Evolutionary conservation across 2,113 vertebrate genomes (phyloP), one percentile per base, ranked within the genome.

Genomic region (Brevimyrus niger): DNA sequence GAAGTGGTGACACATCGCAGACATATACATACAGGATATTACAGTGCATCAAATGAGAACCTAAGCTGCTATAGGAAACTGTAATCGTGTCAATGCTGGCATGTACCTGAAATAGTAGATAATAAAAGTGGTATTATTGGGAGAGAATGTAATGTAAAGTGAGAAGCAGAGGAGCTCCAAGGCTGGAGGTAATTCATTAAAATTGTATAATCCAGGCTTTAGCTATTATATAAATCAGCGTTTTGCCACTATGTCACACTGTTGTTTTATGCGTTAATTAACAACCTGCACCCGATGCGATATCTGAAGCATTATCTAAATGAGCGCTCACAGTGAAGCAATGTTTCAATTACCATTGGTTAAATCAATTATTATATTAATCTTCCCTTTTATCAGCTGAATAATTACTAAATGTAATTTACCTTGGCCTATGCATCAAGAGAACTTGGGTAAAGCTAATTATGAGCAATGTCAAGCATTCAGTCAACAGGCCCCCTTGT

Each of bases 301-400:
- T 27, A 53, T 53, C 47, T 87, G 19, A 87, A 3, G 83, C 47
- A 48, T 47, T 86, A 86, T 85, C 44, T 86, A 86, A 48, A 31
- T 50, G 84, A 84, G 23, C 84, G 23, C 46, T 86, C 46, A 86
- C 46, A 13, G 13, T 47, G 46, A 85, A 85, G 82, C 46, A 47
- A 44, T 85, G 82, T 48, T 87, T 87, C n/a, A 84, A 84, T 87
- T 87, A 53, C 27, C 85, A 53, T 51, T 47, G 82, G 13, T 80
- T 80, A 80, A 84, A 84, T 84, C 44, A 84, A 47, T 84, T 46
- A 84, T 84, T 84, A 84, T 46, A 84, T 84, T 44, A 86, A 86
- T 51, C 44, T 47, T 51, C 44, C 46, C 44, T 53, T 86, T 48
- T 86, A 51, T 86, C 48, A 84, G 23, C 82, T 84, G 82, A 84